Conservation (phyloP, 2,113 vertebrate species). For the Oenanthe oenanthe region DNA sequence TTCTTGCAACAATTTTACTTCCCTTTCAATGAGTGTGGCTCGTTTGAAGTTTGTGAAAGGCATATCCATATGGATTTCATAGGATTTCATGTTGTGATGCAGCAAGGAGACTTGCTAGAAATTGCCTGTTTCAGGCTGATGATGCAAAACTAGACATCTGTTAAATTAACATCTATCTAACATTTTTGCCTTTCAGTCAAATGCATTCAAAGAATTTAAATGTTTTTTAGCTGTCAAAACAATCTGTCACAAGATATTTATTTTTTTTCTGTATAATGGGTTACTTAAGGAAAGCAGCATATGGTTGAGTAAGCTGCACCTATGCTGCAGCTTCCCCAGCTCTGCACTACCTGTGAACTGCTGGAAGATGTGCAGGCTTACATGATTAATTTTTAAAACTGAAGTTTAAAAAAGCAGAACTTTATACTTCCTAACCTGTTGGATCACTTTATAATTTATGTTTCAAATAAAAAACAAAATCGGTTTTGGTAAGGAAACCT, state of each 20-base stretch:
- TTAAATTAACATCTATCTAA: slow-evolving; percentile 83
- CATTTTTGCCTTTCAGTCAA: slow-evolving; percentile 79
- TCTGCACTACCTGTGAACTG: neutral
- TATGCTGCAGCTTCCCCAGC: slow-evolving; percentile 4
- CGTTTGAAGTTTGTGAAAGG: slow-evolving; percentile 72
- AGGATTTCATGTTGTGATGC: slow-evolving; percentile 68
- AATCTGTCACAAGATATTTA: slow-evolving; percentile 79
- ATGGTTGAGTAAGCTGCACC: slow-evolving; percentile 55
- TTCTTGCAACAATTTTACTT: slow-evolving; percentile 65
- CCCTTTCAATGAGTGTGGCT: slow-evolving; percentile 70
- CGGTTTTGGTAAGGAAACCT: neutral
- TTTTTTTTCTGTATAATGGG: slow-evolving; percentile 74
- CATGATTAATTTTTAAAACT: neutral
- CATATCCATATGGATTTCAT: slow-evolving; percentile 61
- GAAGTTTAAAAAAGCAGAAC: neutral
- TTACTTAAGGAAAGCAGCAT: slow-evolving; percentile 78
- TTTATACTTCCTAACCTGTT: neutral
- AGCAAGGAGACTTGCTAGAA: slow-evolving; percentile 73
- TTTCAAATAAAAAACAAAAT: neutral
- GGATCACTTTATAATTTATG: neutral
- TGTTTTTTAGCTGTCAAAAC: slow-evolving; percentile 80
- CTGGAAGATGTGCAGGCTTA: neutral
- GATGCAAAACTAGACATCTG: slow-evolving; percentile 82
- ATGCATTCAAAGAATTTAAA: slow-evolving; percentile 73
- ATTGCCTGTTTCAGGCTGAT: slow-evolving; percentile 78